Conservation (phyloP, 2,113 vertebrate species). For the Lycaon pictus region DNA sequence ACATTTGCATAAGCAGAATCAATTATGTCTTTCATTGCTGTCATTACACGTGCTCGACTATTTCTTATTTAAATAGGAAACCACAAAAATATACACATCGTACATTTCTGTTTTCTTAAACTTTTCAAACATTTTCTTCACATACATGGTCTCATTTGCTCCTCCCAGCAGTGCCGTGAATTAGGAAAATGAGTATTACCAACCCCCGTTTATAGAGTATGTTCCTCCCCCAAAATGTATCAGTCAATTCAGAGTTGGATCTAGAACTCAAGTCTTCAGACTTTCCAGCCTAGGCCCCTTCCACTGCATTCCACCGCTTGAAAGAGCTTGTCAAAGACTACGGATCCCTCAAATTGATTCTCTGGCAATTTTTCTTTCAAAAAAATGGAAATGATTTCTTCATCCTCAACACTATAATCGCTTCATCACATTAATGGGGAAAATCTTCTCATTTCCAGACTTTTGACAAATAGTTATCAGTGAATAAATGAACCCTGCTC, state of each 20-base stretch:
- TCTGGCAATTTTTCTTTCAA: background rate
- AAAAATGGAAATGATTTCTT: slow-evolving; percentile 49
- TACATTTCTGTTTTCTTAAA: slow-evolving; percentile 69
- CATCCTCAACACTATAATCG: slow-evolving; percentile 48
- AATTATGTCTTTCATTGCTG: slow-evolving; percentile 74
- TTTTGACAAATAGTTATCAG: slow-evolving; percentile 59
- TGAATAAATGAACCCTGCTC: slow-evolving; percentile 43
- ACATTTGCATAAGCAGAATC: slow-evolving; percentile 82
- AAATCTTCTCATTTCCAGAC: slow-evolving; percentile 61
- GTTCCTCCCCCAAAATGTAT: background rate
- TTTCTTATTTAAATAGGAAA: slow-evolving; percentile 69
- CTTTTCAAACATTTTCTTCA: slow-evolving; percentile 64
- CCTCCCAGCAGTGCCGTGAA: background rate
- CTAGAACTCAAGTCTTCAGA: background rate
- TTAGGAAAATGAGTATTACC: background rate
- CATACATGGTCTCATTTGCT: background rate
- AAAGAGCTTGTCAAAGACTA: slow-evolving; percentile 18
- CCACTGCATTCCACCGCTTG: background rate
- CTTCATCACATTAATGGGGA: slow-evolving; percentile 58
- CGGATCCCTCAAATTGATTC: background rate
- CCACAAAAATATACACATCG: slow-evolving; percentile 56
- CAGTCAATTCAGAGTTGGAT: background rate
- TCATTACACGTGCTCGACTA: slow-evolving; percentile 68
- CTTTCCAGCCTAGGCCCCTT: background rate
- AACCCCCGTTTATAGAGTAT: too few relatives aligned